These are phyloP conservation scores for Vulpes lagopus DNA, from an alignment of 2,113 vertebrate genomes.

Conservation along the genomic window DNA sequence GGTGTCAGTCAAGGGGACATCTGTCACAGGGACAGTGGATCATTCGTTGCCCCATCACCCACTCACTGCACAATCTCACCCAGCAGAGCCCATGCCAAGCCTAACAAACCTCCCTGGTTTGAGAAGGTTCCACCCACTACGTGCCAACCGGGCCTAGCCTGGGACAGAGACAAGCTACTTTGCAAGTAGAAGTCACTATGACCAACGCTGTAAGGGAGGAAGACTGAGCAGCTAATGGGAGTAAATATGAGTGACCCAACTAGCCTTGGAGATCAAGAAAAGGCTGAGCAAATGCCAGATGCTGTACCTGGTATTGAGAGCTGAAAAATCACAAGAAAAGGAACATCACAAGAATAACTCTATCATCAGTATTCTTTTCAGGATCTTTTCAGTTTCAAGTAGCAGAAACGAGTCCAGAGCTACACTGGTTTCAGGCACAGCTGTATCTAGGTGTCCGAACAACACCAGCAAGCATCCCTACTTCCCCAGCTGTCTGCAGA, in stretches of 20 bases:
- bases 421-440: neutral
- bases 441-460: neutral
- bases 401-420: neutral
- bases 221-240: neutral
- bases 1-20: accelerated
- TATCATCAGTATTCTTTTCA: neutral
- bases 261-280: neutral
- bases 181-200: neutral
- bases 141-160: neutral
- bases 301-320: neutral
- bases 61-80: neutral
- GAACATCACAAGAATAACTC: neutral
- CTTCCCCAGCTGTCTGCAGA: neutral
- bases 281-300: neutral
- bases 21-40: neutral
- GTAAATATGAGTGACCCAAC: no score
- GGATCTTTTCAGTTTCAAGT: neutral
- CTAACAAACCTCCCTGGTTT: neutral
- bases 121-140: neutral
- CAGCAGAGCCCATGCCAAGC: neutral
- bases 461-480: neutral
- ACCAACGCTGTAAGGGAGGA: no score
- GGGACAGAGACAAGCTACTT: neutral
- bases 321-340: neutral
- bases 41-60: neutral